phyloP scores from a whole-genome alignment of 2,797 vertebrate species.

The Lacerta bilineata region DNA sequence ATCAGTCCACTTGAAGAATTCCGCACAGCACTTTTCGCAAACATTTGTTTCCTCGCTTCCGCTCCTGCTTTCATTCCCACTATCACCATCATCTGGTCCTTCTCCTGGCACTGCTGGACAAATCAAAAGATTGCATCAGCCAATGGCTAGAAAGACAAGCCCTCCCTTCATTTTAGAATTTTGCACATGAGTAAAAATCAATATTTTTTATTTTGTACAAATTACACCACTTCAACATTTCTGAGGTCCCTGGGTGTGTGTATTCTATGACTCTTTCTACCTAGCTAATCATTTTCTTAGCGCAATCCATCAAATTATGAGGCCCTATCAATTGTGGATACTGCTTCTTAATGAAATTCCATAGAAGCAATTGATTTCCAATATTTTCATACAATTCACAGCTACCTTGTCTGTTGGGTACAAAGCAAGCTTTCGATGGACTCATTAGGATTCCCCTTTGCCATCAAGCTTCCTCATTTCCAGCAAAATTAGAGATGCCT shows the following conservation, averaged over 20 bases:
- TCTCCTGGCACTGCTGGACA: slow-evolving; percentile 88
- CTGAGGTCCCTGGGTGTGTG: slow-evolving; percentile 83
- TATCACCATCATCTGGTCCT: slow-evolving; percentile 92
- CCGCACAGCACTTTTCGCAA: slow-evolving; percentile 96
- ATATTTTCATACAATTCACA: slow-evolving; percentile 98
- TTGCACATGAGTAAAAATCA: slow-evolving; percentile 92
- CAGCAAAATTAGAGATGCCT: slow-evolving; percentile 94
- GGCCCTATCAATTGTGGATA: slow-evolving; percentile 98
- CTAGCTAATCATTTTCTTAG: slow-evolving; percentile 99
- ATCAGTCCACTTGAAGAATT: slow-evolving; percentile 99
- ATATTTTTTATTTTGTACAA: slow-evolving; percentile 95
- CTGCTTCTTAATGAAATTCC: slow-evolving; percentile 99
- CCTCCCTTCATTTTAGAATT: slow-evolving; percentile 82
- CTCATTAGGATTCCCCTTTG: slow-evolving; percentile 97
- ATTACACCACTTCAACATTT: slow-evolving; percentile 93
- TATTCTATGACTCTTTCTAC: slow-evolving; percentile 88
- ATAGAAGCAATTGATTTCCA: slow-evolving; percentile 99
- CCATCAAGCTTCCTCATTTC: slow-evolving; percentile 93
- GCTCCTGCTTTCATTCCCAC: slow-evolving; percentile 94
- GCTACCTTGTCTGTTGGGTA: slow-evolving; percentile 94
- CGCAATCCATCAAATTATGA: slow-evolving; percentile 99
- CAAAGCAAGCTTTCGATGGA: slow-evolving; percentile 96
- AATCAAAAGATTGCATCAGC: slow-evolving; percentile 87
- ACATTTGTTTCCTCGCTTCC: slow-evolving; percentile 96
- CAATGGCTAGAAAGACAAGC: slow-evolving; percentile 76